phyloP scores from a whole-genome alignment of 2,888 invertebrate genomes.

The Merodon equestris region DNA sequence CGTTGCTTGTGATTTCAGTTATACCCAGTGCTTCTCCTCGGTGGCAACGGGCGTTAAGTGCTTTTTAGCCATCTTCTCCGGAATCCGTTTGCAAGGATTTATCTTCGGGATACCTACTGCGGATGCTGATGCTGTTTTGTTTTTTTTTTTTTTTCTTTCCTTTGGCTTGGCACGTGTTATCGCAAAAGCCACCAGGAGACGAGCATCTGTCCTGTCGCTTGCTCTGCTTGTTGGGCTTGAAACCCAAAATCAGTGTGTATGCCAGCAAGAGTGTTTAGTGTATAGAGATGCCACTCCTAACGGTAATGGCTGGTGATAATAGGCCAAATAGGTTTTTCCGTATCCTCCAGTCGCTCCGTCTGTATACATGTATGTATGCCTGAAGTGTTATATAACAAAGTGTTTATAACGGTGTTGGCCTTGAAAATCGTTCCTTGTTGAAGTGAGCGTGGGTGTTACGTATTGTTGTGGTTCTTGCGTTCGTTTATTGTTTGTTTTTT shows the following conservation, averaged over 20 bases:
- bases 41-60: conserved; percentile 24
- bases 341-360: conserved; percentile 21
- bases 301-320: conserved; percentile 57
- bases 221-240: not conserved
- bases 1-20: conserved; percentile 15
- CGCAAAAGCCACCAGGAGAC: conserved; percentile 42
- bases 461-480: not conserved
- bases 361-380: too few species aligned
- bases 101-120: conserved; percentile 48
- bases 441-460: conserved; percentile 5
- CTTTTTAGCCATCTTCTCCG: not conserved
- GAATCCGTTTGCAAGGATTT: too few species aligned
- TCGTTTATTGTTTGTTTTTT: conserved; percentile 4
- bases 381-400: conserved; percentile 52
- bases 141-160: not conserved
- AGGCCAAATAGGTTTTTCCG: conserved; percentile 33
- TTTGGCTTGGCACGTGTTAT: conserved; percentile 45
- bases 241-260: conserved; percentile 9
- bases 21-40: conserved; percentile 19
- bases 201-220: not conserved
- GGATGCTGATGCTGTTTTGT: conserved; percentile 40
- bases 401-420: conserved; percentile 36
- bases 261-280: conserved; percentile 50
- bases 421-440: conserved; percentile 24
- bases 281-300: conserved; percentile 54